Percentiles rank a stretch among this genome's conserved stretches.
Conservation (phyloP, 2,797 vertebrate species). For the Megaceryle alcyon region DNA sequence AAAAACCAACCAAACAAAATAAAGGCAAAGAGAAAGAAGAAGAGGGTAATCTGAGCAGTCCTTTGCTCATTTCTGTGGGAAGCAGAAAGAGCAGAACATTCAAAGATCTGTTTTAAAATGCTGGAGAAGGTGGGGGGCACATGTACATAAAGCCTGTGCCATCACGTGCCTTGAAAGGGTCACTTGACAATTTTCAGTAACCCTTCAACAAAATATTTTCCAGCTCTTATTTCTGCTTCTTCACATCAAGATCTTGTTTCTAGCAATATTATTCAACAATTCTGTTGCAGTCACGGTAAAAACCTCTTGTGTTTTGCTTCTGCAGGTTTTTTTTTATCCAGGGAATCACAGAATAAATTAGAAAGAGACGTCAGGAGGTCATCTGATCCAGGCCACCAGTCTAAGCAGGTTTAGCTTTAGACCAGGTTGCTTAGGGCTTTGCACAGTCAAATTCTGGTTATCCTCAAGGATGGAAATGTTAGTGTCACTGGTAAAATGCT, state of each 20-base stretch:
- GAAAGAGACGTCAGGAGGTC: neutral
- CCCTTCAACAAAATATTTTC: constrained; percentile 6
- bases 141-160: neutral
- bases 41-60: neutral
- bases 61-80: neutral
- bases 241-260: neutral
- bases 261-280: neutral
- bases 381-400: neutral
- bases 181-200: neutral
- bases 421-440: neutral
- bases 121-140: neutral
- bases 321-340: neutral
- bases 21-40: neutral
- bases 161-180: neutral
- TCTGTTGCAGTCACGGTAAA: neutral
- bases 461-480: neutral
- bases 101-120: neutral
- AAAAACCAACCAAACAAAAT: neutral
- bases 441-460: neutral
- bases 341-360: neutral
- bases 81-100: neutral
- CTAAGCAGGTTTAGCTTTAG: neutral
- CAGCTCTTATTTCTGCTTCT: neutral
- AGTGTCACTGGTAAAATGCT: neutral
- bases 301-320: neutral